These are phyloP conservation scores for Calidris pygmaea DNA, from an alignment of 2,113 vertebrate species.

Conservation along the genomic window DNA sequence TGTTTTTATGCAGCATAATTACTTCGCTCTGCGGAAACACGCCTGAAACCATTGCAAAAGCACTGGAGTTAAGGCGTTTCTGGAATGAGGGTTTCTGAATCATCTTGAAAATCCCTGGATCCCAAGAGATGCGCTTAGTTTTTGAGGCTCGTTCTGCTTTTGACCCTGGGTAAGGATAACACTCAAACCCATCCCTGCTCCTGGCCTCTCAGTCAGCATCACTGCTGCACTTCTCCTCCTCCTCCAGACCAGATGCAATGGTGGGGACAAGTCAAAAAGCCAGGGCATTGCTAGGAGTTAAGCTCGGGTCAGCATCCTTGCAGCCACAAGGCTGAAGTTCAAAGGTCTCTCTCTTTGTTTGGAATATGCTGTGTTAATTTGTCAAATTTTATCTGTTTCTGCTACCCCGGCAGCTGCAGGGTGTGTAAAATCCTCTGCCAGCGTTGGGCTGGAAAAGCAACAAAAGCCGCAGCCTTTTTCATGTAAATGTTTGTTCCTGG, in stretches of 20 bases:
- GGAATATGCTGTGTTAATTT: neutral
- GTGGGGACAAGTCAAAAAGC: neutral
- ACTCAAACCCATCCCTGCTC: neutral
- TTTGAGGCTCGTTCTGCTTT: neutral
- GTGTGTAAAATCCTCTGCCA: neutral
- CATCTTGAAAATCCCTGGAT: neutral
- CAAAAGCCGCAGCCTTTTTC: slow-evolving; percentile 19
- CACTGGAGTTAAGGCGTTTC: neutral
- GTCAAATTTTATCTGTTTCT: neutral
- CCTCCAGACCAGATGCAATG: rapidly evolving
- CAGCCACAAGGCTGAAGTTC: neutral
- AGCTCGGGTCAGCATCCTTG: neutral
- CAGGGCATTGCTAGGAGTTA: rapidly evolving
- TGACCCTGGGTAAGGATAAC: neutral
- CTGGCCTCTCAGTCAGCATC: neutral
- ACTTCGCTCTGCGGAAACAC: neutral
- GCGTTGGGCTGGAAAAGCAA: neutral
- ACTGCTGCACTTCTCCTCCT: neutral
- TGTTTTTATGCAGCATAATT: neutral
- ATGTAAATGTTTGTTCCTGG: neutral
- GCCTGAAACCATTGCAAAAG: neutral
- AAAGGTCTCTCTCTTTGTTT: neutral
- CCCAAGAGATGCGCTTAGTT: rapidly evolving
- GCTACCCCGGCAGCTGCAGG: neutral
- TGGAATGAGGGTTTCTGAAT: neutral